These are phyloP conservation scores for Myiopsitta monachus DNA, from an alignment of 2,113 vertebrate genomes.

Conservation along the genomic window DNA sequence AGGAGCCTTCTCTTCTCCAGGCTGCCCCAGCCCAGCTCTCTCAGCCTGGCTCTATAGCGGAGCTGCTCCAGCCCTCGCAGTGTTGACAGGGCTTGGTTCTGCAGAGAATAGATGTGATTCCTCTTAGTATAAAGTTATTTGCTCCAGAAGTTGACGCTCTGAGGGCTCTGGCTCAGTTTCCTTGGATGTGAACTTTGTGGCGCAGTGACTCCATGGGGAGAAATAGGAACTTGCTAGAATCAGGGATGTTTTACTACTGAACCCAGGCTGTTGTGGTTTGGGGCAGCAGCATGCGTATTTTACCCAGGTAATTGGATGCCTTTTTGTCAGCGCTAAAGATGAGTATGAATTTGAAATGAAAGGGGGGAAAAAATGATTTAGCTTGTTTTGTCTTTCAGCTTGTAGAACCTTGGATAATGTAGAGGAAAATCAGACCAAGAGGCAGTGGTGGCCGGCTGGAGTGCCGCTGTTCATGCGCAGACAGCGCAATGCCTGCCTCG, in stretches of 20 bases:
- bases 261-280: neutral
- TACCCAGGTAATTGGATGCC: neutral
- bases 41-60: neutral
- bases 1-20: neutral
- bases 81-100: neutral
- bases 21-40: neutral
- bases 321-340: neutral
- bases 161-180: neutral
- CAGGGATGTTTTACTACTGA: neutral
- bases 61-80: neutral
- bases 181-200: neutral
- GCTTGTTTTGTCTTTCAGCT: neutral
- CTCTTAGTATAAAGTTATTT: neutral
- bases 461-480: rapidly evolving
- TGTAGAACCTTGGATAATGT: neutral
- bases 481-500: rapidly evolving
- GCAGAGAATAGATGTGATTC: neutral
- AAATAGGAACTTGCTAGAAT: neutral
- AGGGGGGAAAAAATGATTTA: neutral
- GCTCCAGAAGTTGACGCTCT: neutral
- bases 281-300: rapidly evolving
- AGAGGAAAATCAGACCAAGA: neutral
- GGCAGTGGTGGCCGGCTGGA: neutral
- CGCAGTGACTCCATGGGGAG: neutral
- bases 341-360: neutral